These are phyloP conservation scores for Archivesica marissinica DNA, from an alignment of 1,140 invertebrate species.

Conservation along the genomic window DNA sequence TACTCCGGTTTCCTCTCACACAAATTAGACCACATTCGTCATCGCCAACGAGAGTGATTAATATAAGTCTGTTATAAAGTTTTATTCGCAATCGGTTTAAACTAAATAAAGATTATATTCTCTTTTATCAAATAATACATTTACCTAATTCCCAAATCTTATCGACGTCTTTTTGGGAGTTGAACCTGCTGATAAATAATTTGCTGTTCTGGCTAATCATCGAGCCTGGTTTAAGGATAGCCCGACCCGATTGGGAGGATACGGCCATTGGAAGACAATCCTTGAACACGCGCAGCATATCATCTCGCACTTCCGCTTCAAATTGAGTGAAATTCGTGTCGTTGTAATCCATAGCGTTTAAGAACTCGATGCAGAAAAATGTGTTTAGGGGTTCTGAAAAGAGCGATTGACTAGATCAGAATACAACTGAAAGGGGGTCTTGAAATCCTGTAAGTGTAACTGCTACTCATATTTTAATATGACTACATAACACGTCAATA, in stretches of 20 bases:
- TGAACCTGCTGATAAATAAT: constrained; percentile 46
- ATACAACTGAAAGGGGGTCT: no score
- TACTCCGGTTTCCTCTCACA: neutral
- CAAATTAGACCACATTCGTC: neutral
- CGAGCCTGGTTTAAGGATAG: constrained; percentile 32
- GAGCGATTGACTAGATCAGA: no score
- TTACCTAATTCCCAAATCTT: constrained; percentile 41
- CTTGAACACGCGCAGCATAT: constrained; percentile 41
- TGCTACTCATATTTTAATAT: no score
- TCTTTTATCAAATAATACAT: neutral
- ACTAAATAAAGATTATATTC: neutral
- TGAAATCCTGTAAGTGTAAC: no score
- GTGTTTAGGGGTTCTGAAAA: constrained; percentile 41
- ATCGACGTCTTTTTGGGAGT: constrained; percentile 48
- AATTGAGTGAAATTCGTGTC: constrained; percentile 41
- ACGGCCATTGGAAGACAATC: constrained; percentile 41
- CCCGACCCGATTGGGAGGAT: constrained; percentile 39
- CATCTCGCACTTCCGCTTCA: constrained; percentile 50
- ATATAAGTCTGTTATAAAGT: neutral
- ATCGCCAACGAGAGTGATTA: neutral
- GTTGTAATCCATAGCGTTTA: neutral
- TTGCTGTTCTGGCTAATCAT: constrained; percentile 51
- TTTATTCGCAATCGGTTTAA: neutral
- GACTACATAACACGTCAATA: no score
- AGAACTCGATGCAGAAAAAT: constrained; percentile 50